Evolutionary conservation across 2,888 invertebrate species (phyloP).

Genomic region (Nomada ruficornis): DNA sequence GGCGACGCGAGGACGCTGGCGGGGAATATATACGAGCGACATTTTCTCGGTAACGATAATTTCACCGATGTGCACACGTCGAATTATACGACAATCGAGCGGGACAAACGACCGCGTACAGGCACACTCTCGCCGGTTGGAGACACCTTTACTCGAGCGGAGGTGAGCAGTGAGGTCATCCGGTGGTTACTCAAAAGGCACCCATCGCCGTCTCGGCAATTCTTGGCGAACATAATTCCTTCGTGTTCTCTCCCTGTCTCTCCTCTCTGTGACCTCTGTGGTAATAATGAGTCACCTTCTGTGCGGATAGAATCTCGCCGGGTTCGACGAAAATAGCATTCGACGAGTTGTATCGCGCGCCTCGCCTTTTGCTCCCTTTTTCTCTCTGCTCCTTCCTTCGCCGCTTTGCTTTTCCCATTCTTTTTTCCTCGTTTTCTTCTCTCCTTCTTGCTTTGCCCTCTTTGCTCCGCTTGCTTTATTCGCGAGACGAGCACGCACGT

Average conservation of each 20-base stretch:
- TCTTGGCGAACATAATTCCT: slow-evolving; percentile 54
- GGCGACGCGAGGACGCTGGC: slow-evolving; percentile 6
- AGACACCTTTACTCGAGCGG: background rate
- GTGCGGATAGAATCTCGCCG: slow-evolving; percentile 54
- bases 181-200: slow-evolving; percentile 56
- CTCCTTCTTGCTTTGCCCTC: background rate
- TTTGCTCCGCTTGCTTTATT: background rate
- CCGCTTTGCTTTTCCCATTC: background rate
- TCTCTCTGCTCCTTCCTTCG: background rate
- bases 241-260: slow-evolving; percentile 19
- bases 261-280: slow-evolving; percentile 52
- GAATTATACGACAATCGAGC: slow-evolving; percentile 27
- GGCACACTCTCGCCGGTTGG: slow-evolving; percentile 5
- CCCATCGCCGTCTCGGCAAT: slow-evolving; percentile 41
- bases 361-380: slow-evolving; percentile 14
- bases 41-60: slow-evolving; percentile 48
- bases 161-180: slow-evolving; percentile 46
- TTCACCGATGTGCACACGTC: slow-evolving; percentile 32
- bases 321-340: slow-evolving; percentile 65
- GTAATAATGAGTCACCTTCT: slow-evolving; percentile 67
- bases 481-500: slow-evolving; percentile 37
- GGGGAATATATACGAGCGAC: slow-evolving; percentile 21
- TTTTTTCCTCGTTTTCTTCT: background rate
- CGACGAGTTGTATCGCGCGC: slow-evolving; percentile 45
- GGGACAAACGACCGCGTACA: slow-evolving; percentile 9